Percentiles rank a stretch among this genome's conserved stretches.
Conservation (phyloP, 2,888 invertebrate species). For the Tanypteryx hageni region DNA sequence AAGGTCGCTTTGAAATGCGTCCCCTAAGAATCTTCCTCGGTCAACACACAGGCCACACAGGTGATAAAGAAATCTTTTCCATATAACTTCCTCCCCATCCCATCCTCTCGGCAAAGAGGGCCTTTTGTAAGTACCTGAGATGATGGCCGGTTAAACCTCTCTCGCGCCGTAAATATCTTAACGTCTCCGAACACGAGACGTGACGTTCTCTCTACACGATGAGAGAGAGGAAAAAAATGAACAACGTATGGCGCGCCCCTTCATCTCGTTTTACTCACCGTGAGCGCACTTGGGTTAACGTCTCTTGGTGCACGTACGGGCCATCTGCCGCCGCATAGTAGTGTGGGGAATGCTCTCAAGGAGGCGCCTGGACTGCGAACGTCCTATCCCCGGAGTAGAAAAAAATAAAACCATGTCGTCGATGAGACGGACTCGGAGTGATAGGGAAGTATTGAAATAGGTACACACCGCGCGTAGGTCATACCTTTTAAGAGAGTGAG, state of each 20-base stretch:
- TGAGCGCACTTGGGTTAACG: conserved; percentile 11
- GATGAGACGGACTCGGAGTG: too few relatives aligned
- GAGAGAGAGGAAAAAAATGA: neutral
- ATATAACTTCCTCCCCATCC: neutral
- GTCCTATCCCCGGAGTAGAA: neutral
- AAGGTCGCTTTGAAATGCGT: too few relatives aligned
- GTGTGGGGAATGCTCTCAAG: neutral
- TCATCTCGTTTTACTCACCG: neutral
- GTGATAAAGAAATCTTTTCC: neutral
- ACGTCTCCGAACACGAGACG: neutral
- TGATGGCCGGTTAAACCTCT: neutral
- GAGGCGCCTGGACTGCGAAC: neutral
- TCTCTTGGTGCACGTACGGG: neutral
- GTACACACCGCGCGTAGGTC: too few relatives aligned
- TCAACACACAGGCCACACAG: neutral
- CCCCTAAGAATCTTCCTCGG: neutral
- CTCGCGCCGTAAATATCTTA: neutral
- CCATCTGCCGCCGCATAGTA: neutral
- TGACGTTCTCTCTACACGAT: neutral
- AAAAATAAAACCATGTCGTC: neutral
- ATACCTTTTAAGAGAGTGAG: too few relatives aligned
- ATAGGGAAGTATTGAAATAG: too few relatives aligned
- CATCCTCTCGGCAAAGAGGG: neutral
- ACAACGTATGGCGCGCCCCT: neutral
- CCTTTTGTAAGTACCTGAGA: neutral